Evolutionary conservation across 2,797 vertebrate species (phyloP).

Genomic region (Sparus aurata): DNA sequence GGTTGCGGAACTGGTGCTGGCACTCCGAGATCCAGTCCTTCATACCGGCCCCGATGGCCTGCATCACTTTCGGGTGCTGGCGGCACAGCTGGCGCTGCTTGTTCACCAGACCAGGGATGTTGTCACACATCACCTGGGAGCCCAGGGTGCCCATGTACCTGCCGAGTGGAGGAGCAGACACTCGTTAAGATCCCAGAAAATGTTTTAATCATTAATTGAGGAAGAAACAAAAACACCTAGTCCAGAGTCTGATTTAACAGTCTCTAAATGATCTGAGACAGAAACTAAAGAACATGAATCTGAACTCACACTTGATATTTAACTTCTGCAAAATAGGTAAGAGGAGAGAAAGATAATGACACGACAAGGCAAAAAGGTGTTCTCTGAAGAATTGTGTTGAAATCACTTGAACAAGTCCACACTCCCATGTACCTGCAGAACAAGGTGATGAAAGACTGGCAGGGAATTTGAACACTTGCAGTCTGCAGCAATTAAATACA

Average conservation of each 20-base stretch:
- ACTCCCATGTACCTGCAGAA: constrained; percentile 43
- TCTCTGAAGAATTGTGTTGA: constrained; percentile 11
- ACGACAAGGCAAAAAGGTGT: neutral
- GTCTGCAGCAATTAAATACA: constrained; percentile 17
- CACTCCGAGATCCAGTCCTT: constrained; percentile 96
- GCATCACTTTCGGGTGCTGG: constrained; percentile 93
- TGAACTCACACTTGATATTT: neutral
- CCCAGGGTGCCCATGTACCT: constrained; percentile 97
- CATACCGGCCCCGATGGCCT: constrained; percentile 91
- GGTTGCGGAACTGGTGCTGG: constrained; percentile 94
- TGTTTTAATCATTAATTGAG: neutral
- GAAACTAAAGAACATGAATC: neutral
- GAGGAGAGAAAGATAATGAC: neutral
- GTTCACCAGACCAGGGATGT: constrained; percentile 94
- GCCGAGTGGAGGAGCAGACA: constrained; percentile 22
- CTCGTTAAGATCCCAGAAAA: neutral
- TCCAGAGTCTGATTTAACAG: neutral
- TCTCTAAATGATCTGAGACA: neutral
- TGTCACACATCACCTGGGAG: constrained; percentile 97
- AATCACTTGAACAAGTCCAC: constrained; percentile 42
- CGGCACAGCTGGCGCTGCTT: constrained; percentile 96
- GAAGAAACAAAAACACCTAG: neutral
- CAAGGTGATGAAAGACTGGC: constrained; percentile 35
- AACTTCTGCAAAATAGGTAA: neutral
- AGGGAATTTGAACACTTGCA: constrained; percentile 26